These are phyloP conservation scores for Vespertilio murinus DNA, from an alignment of 2,797 vertebrate species.

Conservation along the genomic window DNA sequence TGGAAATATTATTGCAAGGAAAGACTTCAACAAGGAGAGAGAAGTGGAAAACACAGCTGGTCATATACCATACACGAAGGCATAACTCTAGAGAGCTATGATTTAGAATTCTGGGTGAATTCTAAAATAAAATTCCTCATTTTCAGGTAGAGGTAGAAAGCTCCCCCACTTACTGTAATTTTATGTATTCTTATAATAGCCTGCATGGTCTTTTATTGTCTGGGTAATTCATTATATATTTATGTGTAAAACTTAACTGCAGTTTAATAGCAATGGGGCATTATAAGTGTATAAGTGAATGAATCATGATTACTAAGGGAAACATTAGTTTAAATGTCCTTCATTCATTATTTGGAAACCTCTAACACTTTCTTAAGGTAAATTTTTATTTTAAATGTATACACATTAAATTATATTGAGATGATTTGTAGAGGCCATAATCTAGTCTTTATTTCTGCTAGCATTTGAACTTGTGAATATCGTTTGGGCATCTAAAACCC, in stretches of 20 bases:
- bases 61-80: fast-evolving
- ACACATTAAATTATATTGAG: conserved; percentile 10
- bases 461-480: background rate
- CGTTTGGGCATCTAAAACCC: background rate
- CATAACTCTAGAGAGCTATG: background rate
- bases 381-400: conserved; percentile 34
- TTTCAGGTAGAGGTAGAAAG: background rate
- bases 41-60: background rate
- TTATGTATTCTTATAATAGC: background rate
- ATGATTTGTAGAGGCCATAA: background rate
- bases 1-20: background rate
- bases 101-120: background rate
- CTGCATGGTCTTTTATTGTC: background rate
- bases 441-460: background rate
- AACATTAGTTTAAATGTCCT: background rate
- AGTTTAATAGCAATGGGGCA: conserved; percentile 5
- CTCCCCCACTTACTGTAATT: background rate
- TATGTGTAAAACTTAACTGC: background rate
- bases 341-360: background rate
- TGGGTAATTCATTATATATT: background rate
- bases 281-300: background rate
- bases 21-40: background rate
- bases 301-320: background rate
- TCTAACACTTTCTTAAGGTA: background rate
- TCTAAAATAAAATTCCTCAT: background rate